Evolutionary conservation across 2,113 vertebrate genomes (phyloP).

Genomic region (Leptobrachium leishanense): DNA sequence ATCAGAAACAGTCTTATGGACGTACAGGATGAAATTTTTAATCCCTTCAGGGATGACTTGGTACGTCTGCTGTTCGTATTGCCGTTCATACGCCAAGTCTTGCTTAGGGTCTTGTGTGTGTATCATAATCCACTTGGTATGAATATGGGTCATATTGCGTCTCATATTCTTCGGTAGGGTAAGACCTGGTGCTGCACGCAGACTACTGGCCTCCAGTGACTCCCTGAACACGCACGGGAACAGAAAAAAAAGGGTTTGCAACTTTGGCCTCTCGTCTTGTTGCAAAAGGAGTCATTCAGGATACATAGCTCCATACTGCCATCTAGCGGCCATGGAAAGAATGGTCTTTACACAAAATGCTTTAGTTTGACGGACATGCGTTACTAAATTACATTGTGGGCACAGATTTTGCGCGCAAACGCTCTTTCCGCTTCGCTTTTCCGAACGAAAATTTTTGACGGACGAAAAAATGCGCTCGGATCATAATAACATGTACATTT

Average conservation of each 20-base stretch:
- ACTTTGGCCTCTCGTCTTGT: no score
- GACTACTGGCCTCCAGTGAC: not conserved
- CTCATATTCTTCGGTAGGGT: constrained; percentile 68
- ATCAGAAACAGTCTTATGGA: constrained; percentile 94
- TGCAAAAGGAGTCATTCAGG: no score
- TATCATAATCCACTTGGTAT: constrained; percentile 83
- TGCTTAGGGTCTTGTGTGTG: constrained; percentile 97
- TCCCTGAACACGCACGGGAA: fast-evolving
- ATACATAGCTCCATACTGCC: no score
- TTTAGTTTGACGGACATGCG: no score
- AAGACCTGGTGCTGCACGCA: constrained; percentile 59
- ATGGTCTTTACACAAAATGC: no score
- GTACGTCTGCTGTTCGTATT: constrained; percentile 96
- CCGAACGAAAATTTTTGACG: no score
- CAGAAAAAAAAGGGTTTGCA: not conserved
- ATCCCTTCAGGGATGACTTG: constrained; percentile 97
- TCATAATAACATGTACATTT: no score
- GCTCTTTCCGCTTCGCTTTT: no score
- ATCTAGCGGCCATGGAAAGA: no score
- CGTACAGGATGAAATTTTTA: constrained; percentile 97
- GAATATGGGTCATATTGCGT: constrained; percentile 83
- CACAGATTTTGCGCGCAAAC: no score
- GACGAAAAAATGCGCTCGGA: no score
- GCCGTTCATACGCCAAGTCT: constrained; percentile 92
- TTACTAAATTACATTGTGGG: no score